phyloP scores from a whole-genome alignment of 2,113 vertebrate genomes.

The Ptyas mucosa region DNA sequence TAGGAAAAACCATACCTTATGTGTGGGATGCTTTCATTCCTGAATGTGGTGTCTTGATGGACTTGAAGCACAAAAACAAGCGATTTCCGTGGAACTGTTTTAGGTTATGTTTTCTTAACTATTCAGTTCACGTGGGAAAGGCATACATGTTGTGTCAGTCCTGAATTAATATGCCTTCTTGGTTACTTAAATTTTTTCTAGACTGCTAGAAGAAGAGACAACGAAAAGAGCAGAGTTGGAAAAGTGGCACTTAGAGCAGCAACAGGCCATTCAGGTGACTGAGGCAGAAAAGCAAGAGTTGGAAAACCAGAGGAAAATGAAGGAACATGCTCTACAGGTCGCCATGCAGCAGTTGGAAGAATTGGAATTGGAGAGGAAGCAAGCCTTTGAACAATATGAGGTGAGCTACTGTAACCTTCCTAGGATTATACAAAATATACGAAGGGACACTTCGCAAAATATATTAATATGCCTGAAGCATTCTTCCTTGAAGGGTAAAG shows the following conservation, averaged over 20 bases:
- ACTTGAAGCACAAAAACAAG: not conserved
- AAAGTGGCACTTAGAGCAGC: constrained; percentile 87
- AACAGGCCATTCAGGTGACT: constrained; percentile 84
- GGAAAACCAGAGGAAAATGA: constrained; percentile 79
- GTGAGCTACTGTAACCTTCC: constrained; percentile 59
- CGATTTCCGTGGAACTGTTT: not conserved
- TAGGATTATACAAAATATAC: not conserved
- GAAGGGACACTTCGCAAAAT: not conserved
- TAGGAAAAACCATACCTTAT: not conserved
- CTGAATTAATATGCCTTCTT: not conserved
- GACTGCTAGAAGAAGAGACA: constrained; percentile 90
- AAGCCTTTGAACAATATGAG: constrained; percentile 89
- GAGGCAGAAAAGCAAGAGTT: constrained; percentile 93
- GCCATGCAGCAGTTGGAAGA: constrained; percentile 88
- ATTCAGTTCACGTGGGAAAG: not conserved
- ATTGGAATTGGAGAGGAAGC: constrained; percentile 84
- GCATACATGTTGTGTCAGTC: not conserved
- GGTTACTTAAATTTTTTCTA: constrained; percentile 36
- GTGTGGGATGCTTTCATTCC: not conserved
- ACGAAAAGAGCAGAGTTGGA: constrained; percentile 87
- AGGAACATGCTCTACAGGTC: constrained; percentile 83
- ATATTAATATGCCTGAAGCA: not conserved
- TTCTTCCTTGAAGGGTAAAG: not conserved
- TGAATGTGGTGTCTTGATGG: not conserved
- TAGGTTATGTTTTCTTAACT: not conserved